phyloP scores from a whole-genome alignment of 2,888 invertebrate genomes.

The Altica lythri region DNA sequence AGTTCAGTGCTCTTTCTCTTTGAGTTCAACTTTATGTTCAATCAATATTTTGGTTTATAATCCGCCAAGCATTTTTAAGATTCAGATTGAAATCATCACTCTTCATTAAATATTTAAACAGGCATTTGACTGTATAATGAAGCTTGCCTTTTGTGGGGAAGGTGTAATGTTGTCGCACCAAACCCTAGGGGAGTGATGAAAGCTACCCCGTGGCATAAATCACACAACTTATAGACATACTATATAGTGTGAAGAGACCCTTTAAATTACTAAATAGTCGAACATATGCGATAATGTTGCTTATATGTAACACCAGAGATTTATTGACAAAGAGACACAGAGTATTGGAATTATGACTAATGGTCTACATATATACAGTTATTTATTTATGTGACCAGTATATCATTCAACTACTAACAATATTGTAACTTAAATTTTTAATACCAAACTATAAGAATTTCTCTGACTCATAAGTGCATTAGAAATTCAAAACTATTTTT shows the following conservation, averaged over 20 bases:
- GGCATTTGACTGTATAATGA: slow-evolving; percentile 58
- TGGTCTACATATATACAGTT: background rate
- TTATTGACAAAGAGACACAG: slow-evolving; percentile 10
- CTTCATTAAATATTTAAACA: slow-evolving; percentile 58
- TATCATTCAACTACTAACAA: too few species aligned
- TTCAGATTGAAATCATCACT: slow-evolving; percentile 49
- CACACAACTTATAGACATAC: slow-evolving; percentile 37
- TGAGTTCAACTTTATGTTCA: slow-evolving; percentile 1
- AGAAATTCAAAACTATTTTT: too few species aligned
- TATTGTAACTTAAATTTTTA: too few species aligned
- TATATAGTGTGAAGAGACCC: slow-evolving; percentile 21
- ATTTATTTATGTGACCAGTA: slow-evolving; percentile 4
- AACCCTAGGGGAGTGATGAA: slow-evolving; percentile 47
- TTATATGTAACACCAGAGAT: slow-evolving; percentile 11
- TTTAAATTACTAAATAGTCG: slow-evolving; percentile 26
- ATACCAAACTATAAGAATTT: too few species aligned
- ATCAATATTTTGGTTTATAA: slow-evolving; percentile 23
- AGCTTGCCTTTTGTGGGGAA: slow-evolving; percentile 50
- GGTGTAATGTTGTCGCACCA: slow-evolving; percentile 46
- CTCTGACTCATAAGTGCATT: too few species aligned
- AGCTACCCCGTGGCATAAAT: slow-evolving; percentile 49
- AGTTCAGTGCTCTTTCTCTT: slow-evolving; percentile 20
- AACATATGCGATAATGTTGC: slow-evolving; percentile 24
- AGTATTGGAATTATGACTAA: slow-evolving; percentile 14
- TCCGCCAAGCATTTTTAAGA: slow-evolving; percentile 30